Conservation (phyloP, 2,113 vertebrate species). For the Chrysemys picta region DNA sequence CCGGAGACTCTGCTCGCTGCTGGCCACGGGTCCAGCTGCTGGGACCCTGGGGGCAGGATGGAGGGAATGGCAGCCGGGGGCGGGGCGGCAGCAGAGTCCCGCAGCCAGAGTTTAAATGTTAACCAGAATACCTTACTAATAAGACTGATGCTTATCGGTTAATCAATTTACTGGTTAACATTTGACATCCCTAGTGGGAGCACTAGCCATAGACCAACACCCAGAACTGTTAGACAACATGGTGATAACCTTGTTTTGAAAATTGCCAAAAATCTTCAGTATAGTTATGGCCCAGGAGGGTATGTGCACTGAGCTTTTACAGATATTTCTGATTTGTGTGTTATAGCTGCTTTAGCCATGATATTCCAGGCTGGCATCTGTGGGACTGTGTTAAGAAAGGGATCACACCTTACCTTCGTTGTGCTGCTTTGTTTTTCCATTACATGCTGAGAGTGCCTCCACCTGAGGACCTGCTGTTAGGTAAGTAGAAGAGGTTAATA, state of each 20-base stretch:
- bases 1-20: too few species aligned
- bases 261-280: background rate
- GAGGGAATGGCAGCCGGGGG: too few species aligned
- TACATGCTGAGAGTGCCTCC: conserved; percentile 94
- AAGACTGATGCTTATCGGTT: too few species aligned
- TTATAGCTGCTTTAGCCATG: conserved; percentile 79
- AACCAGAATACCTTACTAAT: too few species aligned
- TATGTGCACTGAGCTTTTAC: background rate
- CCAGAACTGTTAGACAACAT: background rate
- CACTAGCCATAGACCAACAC: background rate
- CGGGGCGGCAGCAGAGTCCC: too few species aligned
- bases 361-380: conserved; percentile 84
- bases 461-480: conserved; percentile 87
- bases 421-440: conserved; percentile 92
- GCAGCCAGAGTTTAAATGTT: too few species aligned
- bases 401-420: conserved; percentile 91
- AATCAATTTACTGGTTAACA: too few species aligned
- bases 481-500: conserved; percentile 67
- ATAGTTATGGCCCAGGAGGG: background rate
- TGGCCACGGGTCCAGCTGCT: too few species aligned
- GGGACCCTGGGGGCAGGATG: too few species aligned
- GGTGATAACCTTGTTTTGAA: background rate
- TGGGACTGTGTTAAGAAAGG: conserved; percentile 88
- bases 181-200: background rate
- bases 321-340: conserved; percentile 37